Evolutionary conservation across 2,113 vertebrate species (phyloP), one percentile per base, ranked within the genome.

Genomic region (Burhinus oedicnemus): DNA sequence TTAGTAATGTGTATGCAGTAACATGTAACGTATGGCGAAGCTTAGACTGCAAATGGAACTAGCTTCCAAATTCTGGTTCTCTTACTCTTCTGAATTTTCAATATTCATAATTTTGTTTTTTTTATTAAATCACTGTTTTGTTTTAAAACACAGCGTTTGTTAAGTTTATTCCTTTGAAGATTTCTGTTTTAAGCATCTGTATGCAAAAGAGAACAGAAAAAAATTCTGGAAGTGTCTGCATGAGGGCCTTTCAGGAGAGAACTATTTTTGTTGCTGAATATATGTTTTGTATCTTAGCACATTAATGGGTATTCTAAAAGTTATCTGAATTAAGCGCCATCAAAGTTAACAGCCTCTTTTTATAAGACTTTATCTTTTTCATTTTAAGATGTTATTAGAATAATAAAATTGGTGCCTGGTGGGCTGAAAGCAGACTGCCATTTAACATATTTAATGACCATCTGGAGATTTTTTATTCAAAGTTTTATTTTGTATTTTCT

Each of bases 321-420:
- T 95, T 88, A 91, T 94, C 91, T 71, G 75, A 62, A 96, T 95
- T 94, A 96, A 92, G 60, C 0, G 0, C 61, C 74, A 90, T 96
- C 89, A 97, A 96, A 96, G 92, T 94, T 96, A 95, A 97, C 83
- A 69, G 82, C 85, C 87, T 95, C 84, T 91, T 90, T 95, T 95
- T 95, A 91, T 80, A 92, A 94, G 93, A 79, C 75, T 96, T 97
- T 96, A 95, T 95, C 80, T 90, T 97, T 96, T 96, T 97, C 87
- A 97, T 96, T 97, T 95, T 89, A 94, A 93, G 86, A 84, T 94
- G 95, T 97, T 96, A 96, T 94, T 97, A 93, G 89, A 97, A 94
- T 94, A 94, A 95, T 94, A 97, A 97, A 94, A 95, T 72, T 38
- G 38, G 72, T 91, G 92, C 89, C 97, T 96, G 76, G 86, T 93